Evolutionary conservation across 1,140 invertebrate genomes (phyloP).

Genomic region (Euglossa dilemma): DNA sequence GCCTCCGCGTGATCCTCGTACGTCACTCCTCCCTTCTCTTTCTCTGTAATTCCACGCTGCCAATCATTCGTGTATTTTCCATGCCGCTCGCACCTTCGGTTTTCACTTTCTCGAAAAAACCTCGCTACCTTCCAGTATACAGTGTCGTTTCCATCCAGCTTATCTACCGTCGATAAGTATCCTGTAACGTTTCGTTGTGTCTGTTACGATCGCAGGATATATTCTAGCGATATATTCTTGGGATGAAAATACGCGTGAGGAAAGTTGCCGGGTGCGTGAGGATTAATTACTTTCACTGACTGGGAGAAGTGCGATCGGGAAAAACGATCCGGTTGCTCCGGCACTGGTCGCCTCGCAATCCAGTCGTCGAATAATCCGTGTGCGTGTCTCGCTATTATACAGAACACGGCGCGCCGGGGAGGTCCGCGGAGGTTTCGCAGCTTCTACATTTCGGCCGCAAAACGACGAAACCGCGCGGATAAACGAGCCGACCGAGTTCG

Average conservation of each 20-base stretch:
- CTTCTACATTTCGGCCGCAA: conserved; percentile 59
- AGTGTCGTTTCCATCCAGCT: too few species aligned
- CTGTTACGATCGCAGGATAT: too few species aligned
- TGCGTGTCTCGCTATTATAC: conserved; percentile 22
- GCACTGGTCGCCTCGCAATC: conserved; percentile 22
- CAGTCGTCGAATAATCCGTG: neutral
- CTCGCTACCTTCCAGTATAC: neutral
- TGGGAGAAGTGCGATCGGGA: neutral
- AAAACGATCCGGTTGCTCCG: neutral
- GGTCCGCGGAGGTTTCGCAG: conserved; percentile 43
- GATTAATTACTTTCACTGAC: conserved; percentile 43
- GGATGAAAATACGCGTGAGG: neutral
- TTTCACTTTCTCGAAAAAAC: conserved; percentile 18
- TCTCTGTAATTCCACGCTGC: neutral
- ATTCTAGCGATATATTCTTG: too few species aligned
- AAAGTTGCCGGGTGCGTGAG: neutral
- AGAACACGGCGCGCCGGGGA: conserved; percentile 4
- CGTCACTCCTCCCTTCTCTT: neutral
- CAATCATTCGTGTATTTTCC: neutral
- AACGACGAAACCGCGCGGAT: conserved; percentile 58
- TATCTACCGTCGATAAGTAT: neutral
- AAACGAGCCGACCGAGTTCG: conserved; percentile 46
- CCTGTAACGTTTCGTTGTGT: neutral
- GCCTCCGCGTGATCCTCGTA: conserved; percentile 5
- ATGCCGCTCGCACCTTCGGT: neutral